phyloP scores from a whole-genome alignment of 2,797 vertebrate genomes.

The Pagetopsis macropterus region DNA sequence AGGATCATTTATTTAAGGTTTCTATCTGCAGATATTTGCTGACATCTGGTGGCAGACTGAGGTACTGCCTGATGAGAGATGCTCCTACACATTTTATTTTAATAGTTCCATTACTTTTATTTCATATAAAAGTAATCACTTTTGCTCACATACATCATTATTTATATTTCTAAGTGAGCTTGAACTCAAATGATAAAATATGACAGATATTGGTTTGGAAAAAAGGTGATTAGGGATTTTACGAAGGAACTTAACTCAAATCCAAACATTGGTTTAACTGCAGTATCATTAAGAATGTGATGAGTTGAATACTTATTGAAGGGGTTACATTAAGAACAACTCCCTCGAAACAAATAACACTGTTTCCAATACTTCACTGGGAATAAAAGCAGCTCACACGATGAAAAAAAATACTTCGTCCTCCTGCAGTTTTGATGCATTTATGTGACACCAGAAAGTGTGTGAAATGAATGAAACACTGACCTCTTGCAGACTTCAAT shows the following conservation, averaged over 20 bases:
- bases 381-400: too few species aligned
- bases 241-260: not conserved
- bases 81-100: not conserved
- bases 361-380: too few species aligned
- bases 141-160: too few species aligned
- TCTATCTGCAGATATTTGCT: conserved; percentile 24
- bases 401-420: not conserved
- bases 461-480: not conserved
- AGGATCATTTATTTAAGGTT: too few species aligned
- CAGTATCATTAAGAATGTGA: too few species aligned
- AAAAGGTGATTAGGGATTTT: not conserved
- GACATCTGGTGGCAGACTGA: conserved; percentile 48
- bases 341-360: too few species aligned
- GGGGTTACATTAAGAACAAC: too few species aligned
- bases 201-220: not conserved
- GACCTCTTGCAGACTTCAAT: not conserved
- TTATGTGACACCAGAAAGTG: not conserved
- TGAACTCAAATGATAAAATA: not conserved
- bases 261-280: too few species aligned
- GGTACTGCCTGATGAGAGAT: not conserved
- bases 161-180: too few species aligned
- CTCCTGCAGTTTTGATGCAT: not conserved
- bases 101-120: too few species aligned
- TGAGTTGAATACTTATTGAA: too few species aligned
- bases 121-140: too few species aligned